Base-by-base conservation (phyloP, 1,140 invertebrate genomes). In the Drosophila lini region DNA sequence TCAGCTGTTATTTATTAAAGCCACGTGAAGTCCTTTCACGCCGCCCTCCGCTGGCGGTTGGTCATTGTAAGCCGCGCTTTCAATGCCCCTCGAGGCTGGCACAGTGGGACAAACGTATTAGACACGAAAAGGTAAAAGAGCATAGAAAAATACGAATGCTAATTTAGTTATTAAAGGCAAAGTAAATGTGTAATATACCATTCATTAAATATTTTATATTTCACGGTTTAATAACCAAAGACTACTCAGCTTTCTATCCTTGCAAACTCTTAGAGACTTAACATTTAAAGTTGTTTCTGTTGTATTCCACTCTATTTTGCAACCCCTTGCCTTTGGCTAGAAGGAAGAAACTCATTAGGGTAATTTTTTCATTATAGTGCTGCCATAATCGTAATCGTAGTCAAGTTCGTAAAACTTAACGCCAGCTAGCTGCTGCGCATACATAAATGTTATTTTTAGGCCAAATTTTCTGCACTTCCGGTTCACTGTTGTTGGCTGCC, bases 1-100 rank as follows among this genome's bases (percentile, higher is more conserved):
- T 88, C 34, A 75, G 67, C 84, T 82, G 83, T 86, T 86, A 88
- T 86, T 86, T 86, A 86, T 86, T 86, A 88, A 86, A 83, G 71
- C 62, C 79, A 36, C 50, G 57, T 64, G 31, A 68, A 85, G 47
- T 59, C 50, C 58, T 53, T 55, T 38, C 31, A 34, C 19, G 13
- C 16, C 28, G 34, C 34, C 55, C 68, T 38, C 25, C 32, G 10
- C 32, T 13, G 7, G 42, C n/a, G 22, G 9, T 57, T 36, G 58
- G 64, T 58, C 48, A 80, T 61, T 69, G 55, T 65, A 69, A 79
- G 67, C 61, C 67, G 56, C 76, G 52, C 53, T 82, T 77, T 65
- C 57, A 79, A 80, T 67, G 69, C 67, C 31, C 47, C 40, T 28
- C 25, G 7, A 57, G 34, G 28, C 63, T 28, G 25, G 63, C 58